Base-by-base conservation (phyloP, 2,113 vertebrate genomes). In the Cephalopholis sonnerati region DNA sequence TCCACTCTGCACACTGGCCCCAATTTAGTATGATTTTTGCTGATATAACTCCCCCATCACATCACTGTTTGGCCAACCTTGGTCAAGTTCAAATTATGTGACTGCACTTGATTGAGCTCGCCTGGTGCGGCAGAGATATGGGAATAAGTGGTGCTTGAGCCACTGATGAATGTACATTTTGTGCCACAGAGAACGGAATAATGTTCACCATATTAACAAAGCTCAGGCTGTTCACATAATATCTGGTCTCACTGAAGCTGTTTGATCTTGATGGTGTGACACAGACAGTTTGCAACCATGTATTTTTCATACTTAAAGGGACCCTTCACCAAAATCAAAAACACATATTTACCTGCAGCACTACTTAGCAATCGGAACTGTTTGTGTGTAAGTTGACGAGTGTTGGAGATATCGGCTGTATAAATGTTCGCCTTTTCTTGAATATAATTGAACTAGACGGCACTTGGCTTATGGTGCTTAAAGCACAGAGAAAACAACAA, bases 21-120 rank as follows among this genome's bases (percentile, higher is more conserved):
- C 83, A 83, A 72, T 86, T 87, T 83, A 80, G 71, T 57, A 1
- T 12, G 54, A 83, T 84, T 82, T 81, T 83, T 74, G 76, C 82
- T 87, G 85, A 88, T 75, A 10, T 39, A 82, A 69, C 58, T 83
- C 85, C 46, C 41, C 69, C 53, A n/a, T 50, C 1, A 68, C 70
- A 68, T 64, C 76, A 24, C 20, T 73, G 81, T 78, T 82, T 72
- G 68, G 71, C 65, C 75, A 54, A 73, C 69, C 72, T 68, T 66
- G 79, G 80, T 79, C 80, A 75, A 69, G 84, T 85, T 80, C 81
- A 86, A 65, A 74, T 83, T 46, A 71, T 69, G 59, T 57, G 69
- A 67, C 55, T 83, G 76, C 36, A 7, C 61, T 58, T 74, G 82
- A 84, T 75, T 68, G 80, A 86, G 76, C 48, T 59, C 5, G 68